Percentiles rank a stretch among this genome's conserved stretches.
These are phyloP conservation scores for Drosophila rhopaloa DNA, from an alignment of 1,140 invertebrate genomes.

Conservation along the genomic window DNA sequence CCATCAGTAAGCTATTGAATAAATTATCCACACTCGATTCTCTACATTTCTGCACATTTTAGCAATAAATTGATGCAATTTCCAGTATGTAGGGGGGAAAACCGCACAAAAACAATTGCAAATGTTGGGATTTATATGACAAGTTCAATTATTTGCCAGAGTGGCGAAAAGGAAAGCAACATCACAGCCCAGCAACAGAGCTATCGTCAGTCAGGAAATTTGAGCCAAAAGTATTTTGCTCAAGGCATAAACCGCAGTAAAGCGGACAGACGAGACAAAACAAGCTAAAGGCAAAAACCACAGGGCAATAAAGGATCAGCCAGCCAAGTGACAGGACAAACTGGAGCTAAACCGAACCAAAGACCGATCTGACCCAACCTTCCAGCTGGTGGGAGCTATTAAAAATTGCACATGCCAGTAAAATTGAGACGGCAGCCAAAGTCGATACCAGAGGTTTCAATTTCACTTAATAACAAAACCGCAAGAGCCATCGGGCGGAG, in stretches of 20 bases:
- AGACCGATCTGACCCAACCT: conserved; percentile 8
- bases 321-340: conserved; percentile 35
- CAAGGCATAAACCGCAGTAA: conserved; percentile 32
- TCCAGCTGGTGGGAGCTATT: conserved; percentile 49
- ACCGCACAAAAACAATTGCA: conserved; percentile 52
- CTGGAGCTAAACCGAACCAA: conserved; percentile 20
- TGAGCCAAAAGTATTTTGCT: conserved; percentile 44
- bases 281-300: conserved; percentile 50
- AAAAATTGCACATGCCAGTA: conserved; percentile 76
- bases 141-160: conserved; percentile 35
- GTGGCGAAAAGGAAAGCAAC: background rate
- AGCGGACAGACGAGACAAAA: conserved; percentile 30
- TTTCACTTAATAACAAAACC: conserved; percentile 76
- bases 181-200: conserved; percentile 1
- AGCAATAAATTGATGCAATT: conserved; percentile 45
- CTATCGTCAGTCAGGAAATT: conserved; percentile 28
- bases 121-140: conserved; percentile 38
- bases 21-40: conserved; percentile 34
- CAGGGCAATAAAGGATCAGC: conserved; percentile 63
- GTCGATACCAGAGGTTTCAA: conserved; percentile 69
- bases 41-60: conserved; percentile 37
- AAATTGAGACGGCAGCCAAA: conserved; percentile 70
- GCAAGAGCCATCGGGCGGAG: conserved; percentile 20
- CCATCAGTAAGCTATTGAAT: conserved; percentile 47
- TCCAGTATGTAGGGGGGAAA: background rate